A percentile compares a stretch with the other conserved stretches of the same genome.
phyloP scores from a whole-genome alignment of 2,888 invertebrate species.

The Aporophyla nigra region DNA sequence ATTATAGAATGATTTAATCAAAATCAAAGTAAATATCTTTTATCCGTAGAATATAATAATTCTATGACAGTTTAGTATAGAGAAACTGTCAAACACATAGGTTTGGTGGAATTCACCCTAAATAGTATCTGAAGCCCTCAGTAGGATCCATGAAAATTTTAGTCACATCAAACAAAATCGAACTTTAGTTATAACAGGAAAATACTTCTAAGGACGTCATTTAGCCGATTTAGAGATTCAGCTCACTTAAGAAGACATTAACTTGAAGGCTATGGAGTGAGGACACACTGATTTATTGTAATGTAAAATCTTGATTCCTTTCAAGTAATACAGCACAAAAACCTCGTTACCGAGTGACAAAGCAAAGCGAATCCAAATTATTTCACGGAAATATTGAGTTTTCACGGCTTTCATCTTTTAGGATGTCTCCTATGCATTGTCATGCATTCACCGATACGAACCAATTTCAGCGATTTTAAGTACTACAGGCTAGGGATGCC shows the following conservation, averaged over 20 bases:
- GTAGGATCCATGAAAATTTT: not conserved
- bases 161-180: not conserved
- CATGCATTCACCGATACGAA: not conserved
- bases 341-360: slow-evolving; percentile 3
- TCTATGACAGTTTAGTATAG: no score
- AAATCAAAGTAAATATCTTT: no score
- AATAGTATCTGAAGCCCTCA: not conserved
- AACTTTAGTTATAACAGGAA: not conserved
- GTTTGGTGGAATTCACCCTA: no score
- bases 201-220: not conserved
- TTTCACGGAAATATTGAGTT: slow-evolving; percentile 20
- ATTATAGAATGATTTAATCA: not conserved
- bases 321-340: not conserved
- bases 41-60: no score
- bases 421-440: no score
- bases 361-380: slow-evolving; percentile 3
- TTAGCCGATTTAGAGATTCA: not conserved
- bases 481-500: not conserved
- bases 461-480: not conserved
- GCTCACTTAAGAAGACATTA: slow-evolving; percentile 7
- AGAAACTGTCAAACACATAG: no score
- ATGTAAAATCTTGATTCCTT: slow-evolving; percentile 3
- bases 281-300: slow-evolving; percentile 30
- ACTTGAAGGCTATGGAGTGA: slow-evolving; percentile 12
- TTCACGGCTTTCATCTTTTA: not conserved